Evolutionary conservation across 1,140 invertebrate genomes (phyloP).

Genomic region (Cotesia glomerata): DNA sequence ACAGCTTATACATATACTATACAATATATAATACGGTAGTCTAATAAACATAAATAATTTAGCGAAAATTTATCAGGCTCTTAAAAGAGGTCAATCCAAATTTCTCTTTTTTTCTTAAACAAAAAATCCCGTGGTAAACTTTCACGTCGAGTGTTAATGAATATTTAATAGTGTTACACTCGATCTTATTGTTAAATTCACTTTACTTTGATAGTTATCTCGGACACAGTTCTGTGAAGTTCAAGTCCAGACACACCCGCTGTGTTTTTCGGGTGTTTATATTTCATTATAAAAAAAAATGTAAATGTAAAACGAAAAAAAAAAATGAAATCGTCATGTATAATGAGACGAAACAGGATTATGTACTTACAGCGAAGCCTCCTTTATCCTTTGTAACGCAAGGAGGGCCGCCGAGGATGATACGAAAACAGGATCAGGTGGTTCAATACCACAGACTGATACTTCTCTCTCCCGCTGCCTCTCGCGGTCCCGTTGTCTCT

Average conservation of each 20-base stretch:
- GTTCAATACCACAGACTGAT: constrained; percentile 55
- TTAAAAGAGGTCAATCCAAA: constrained; percentile 15
- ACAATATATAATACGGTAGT: background rate
- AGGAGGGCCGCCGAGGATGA: constrained; percentile 63
- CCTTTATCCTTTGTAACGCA: constrained; percentile 66
- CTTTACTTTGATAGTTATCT: background rate
- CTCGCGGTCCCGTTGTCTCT: constrained; percentile 48
- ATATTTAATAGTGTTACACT: constrained; percentile 11
- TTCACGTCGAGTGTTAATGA: constrained; percentile 2
- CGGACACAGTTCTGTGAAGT: background rate
- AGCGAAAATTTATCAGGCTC: constrained; percentile 1
- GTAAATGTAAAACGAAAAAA: no score
- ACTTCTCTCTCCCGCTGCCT: constrained; percentile 53
- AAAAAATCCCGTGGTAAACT: constrained; percentile 10
- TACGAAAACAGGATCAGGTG: constrained; percentile 57
- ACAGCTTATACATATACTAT: no score
- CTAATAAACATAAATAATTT: background rate
- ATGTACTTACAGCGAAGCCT: constrained; percentile 64
- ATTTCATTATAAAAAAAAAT: no score
- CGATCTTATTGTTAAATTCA: background rate
- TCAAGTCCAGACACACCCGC: background rate
- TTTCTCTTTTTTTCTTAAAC: constrained; percentile 10
- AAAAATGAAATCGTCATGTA: background rate
- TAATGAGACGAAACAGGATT: constrained; percentile 17
- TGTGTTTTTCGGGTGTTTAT: background rate